phyloP scores from a whole-genome alignment of 2,113 vertebrate species.

The Campylomormyrus numenius region DNA sequence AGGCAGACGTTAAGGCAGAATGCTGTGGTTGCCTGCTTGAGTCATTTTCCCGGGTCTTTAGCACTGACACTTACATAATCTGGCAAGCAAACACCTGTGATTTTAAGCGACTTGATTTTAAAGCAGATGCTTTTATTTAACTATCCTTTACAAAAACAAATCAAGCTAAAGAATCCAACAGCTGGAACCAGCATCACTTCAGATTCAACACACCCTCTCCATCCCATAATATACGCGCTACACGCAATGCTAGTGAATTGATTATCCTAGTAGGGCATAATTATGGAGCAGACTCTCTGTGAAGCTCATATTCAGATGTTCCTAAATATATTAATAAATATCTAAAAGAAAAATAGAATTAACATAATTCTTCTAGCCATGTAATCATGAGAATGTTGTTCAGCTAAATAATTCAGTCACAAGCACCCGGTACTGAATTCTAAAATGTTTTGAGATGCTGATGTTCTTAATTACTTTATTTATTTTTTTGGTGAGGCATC shows the following conservation, averaged over 20 bases:
- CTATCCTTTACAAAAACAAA: background rate
- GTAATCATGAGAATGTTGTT: background rate
- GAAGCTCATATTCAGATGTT: background rate
- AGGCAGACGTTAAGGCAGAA: background rate
- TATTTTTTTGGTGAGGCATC: background rate
- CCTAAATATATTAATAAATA: background rate
- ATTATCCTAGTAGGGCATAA: background rate
- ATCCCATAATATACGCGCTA: background rate
- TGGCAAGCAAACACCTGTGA: background rate
- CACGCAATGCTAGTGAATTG: background rate
- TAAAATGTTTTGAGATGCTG: slow-evolving; percentile 1
- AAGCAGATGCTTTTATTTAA: background rate
- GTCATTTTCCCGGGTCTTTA: background rate
- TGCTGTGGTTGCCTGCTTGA: background rate
- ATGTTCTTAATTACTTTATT: background rate
- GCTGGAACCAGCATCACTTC: background rate
- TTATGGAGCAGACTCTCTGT: background rate
- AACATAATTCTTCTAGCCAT: slow-evolving; percentile 8
- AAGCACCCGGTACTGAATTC: background rate
- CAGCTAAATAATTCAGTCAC: background rate
- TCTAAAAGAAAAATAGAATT: slow-evolving; percentile 6
- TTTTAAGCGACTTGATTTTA: background rate
- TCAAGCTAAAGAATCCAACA: background rate
- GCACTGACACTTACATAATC: background rate
- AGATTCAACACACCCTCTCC: background rate